Conservation (phyloP, 2,888 invertebrate species). For the Dryobotodes eremita region DNA sequence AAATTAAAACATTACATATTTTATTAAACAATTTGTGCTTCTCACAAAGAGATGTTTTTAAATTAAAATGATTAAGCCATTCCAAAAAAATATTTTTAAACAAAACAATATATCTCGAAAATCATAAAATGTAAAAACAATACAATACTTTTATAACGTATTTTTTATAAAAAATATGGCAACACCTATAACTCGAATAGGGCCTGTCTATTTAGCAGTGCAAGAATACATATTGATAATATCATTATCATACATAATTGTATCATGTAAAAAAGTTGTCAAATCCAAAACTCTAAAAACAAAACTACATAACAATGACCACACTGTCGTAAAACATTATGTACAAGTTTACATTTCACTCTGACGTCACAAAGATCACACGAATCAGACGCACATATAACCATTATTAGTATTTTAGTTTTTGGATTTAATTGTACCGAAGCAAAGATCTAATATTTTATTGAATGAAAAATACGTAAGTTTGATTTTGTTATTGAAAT, state of each 20-base stretch:
- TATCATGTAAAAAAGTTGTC: constrained; percentile 6
- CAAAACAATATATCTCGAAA: background rate
- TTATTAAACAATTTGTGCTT: background rate
- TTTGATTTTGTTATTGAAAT: background rate
- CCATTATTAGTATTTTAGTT: constrained; percentile 53
- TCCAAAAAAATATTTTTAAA: background rate
- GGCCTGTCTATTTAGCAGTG: background rate
- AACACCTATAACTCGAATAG: background rate
- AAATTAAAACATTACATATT: background rate
- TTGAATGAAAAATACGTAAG: background rate
- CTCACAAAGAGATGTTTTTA: background rate
- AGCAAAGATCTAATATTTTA: constrained; percentile 1
- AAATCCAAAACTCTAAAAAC: constrained; percentile 43
- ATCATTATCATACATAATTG: background rate
- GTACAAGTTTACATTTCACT: constrained; percentile 61
- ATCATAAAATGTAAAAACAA: background rate
- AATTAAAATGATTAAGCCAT: background rate
- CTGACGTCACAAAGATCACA: constrained; percentile 49
- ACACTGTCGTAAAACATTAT: constrained; percentile 56
- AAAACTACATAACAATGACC: constrained; percentile 52
- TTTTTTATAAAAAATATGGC: too few relatives aligned
- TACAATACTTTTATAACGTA: too few relatives aligned
- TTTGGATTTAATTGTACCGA: constrained; percentile 47
- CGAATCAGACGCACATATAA: constrained; percentile 52
- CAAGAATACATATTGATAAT: background rate